Evolutionary conservation across 2,888 invertebrate species (phyloP).

Genomic region (Sphaerophoria taeniata): DNA sequence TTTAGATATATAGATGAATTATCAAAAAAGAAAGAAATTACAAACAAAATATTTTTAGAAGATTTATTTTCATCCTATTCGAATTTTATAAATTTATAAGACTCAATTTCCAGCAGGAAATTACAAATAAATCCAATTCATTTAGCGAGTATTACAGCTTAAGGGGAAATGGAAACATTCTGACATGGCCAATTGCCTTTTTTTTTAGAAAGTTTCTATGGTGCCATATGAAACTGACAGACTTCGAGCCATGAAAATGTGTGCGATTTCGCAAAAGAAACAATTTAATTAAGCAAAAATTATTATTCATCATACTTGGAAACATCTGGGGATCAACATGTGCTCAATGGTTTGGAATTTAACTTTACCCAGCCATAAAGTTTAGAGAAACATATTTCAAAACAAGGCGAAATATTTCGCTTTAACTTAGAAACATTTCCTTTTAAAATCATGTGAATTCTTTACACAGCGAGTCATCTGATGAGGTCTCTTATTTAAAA

Average conservation of each 20-base stretch:
- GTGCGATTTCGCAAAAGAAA: too few species aligned
- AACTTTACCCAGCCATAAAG: not conserved
- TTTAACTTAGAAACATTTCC: not conserved
- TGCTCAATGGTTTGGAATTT: not conserved
- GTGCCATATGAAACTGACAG: not conserved
- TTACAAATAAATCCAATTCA: constrained; percentile 14
- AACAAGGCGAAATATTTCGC: not conserved
- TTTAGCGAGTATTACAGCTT: not conserved
- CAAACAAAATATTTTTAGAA: too few species aligned
- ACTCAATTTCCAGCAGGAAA: constrained; percentile 4
- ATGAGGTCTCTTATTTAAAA: not conserved
- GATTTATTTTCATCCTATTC: not conserved
- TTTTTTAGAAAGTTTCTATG: not conserved
- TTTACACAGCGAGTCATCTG: not conserved
- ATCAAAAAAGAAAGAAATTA: too few species aligned
- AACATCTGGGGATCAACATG: not conserved
- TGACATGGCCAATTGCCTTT: constrained; percentile 3
- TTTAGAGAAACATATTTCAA: not conserved
- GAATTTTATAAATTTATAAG: not conserved
- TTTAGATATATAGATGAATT: too few species aligned
- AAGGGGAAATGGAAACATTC: not conserved
- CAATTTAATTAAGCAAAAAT: not conserved
- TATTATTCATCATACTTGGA: not conserved
- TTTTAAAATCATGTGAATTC: not conserved
- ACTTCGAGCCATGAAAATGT: not conserved